A percentile compares a stretch with the other conserved stretches of the same genome.
phyloP scores from a whole-genome alignment of 2,113 vertebrate species.

The Semnopithecus entellus region DNA sequence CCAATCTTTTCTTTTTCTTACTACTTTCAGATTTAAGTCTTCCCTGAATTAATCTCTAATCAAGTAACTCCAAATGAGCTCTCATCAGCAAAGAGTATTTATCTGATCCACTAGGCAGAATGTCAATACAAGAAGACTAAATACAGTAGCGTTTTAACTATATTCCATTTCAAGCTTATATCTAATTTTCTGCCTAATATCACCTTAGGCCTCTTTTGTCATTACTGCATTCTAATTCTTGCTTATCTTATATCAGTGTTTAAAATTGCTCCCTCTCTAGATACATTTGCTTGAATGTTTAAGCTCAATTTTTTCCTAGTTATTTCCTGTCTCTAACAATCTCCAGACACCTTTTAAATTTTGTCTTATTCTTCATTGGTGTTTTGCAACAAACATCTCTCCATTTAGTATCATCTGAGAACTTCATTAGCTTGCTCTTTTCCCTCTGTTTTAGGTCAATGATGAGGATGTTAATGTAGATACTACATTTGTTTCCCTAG shows the following conservation, averaged over 20 bases:
- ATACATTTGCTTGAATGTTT: conserved; percentile 28
- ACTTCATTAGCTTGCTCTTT: conserved; percentile 48
- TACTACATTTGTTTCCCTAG: neutral
- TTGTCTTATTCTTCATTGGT: neutral
- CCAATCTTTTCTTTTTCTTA: conserved; percentile 33
- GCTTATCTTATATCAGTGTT: conserved; percentile 23
- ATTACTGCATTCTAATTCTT: conserved; percentile 35
- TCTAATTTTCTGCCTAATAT: conserved; percentile 7
- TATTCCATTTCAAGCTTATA: neutral
- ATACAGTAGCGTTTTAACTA: neutral
- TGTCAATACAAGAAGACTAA: neutral
- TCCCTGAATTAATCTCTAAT: conserved; percentile 36
- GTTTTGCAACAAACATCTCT: conserved; percentile 26
- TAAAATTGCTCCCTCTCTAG: conserved; percentile 54
- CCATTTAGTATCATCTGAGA: conserved; percentile 22
- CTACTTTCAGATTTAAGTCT: neutral
- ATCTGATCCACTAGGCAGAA: neutral
- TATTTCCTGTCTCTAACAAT: conserved; percentile 12
- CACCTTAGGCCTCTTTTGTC: neutral
- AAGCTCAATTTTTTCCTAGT: neutral
- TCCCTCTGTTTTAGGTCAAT: neutral
- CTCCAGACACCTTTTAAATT: neutral
- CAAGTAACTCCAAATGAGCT: conserved; percentile 47
- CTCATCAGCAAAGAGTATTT: conserved; percentile 30
- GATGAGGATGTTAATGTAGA: conserved; percentile 11